Evolutionary conservation across 1,140 invertebrate species (phyloP).

Genomic region (Calephelis nemesis): DNA sequence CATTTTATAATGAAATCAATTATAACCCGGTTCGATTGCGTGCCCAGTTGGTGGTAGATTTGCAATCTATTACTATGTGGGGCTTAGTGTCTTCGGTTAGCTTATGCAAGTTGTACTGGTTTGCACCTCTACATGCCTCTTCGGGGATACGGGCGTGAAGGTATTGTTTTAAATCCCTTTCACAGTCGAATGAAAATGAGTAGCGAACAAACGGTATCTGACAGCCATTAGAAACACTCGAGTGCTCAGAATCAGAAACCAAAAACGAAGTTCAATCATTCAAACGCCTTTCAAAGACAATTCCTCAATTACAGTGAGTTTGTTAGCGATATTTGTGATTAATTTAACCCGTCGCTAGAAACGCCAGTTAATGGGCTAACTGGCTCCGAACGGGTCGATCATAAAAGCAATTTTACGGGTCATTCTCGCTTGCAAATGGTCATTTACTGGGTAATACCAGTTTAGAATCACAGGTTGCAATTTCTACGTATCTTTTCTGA

Average conservation of each 20-base stretch:
- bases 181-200: no score
- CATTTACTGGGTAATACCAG: conserved; percentile 45
- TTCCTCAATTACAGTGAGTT: conserved; percentile 32
- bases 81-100: no score
- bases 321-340: conserved; percentile 39
- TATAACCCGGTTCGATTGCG: no score
- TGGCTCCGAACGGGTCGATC: conserved; percentile 53
- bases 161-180: no score
- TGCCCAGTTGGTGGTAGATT: no score
- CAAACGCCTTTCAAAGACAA: conserved; percentile 31
- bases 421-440: conserved; percentile 56
- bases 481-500: conserved; percentile 21
- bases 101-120: no score
- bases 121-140: no score
- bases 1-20: no score
- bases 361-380: conserved; percentile 49
- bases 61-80: no score
- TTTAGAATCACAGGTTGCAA: conserved; percentile 37
- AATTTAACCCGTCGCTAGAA: conserved; percentile 57
- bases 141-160: no score
- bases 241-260: not conserved
- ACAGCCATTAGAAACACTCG: no score
- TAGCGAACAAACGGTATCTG: no score
- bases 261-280: conserved; percentile 6
- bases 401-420: conserved; percentile 62